phyloP scores from a whole-genome alignment of 2,888 invertebrate genomes.

The Mythimna vitellina region DNA sequence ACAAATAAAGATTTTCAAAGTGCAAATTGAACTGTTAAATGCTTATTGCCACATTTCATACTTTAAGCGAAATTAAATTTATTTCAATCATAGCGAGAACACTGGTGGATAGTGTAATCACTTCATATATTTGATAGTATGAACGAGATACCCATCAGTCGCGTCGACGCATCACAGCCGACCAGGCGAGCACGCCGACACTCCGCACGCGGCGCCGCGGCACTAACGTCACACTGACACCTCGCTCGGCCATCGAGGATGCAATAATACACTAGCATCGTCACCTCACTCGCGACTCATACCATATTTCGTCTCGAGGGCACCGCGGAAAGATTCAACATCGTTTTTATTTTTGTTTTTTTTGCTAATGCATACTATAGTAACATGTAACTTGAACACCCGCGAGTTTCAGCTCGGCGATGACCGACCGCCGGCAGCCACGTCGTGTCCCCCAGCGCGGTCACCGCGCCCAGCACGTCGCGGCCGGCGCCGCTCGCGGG shows the following conservation, averaged over 20 bases:
- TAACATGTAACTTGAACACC: constrained; percentile 39
- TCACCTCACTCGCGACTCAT: constrained; percentile 45
- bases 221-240: constrained; percentile 9
- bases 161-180: constrained; percentile 28
- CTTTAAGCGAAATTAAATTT: constrained; percentile 58
- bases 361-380: constrained; percentile 39
- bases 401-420: constrained; percentile 16
- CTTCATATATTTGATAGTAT: constrained; percentile 56
- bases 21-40: constrained; percentile 78
- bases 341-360: constrained; percentile 20
- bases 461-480: not conserved
- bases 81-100: constrained; percentile 49
- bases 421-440: not conserved
- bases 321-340: constrained; percentile 44
- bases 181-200: not conserved
- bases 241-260: constrained; percentile 19
- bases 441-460: not conserved
- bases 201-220: not conserved
- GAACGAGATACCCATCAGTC: constrained; percentile 54
- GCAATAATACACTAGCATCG: constrained; percentile 37
- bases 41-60: constrained; percentile 69
- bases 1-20: constrained; percentile 68
- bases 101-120: constrained; percentile 54
- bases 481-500: constrained; percentile 2
- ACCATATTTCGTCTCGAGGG: constrained; percentile 51